Base-by-base conservation (phyloP, 1,140 invertebrate genomes). In the Bradynema listronoti region DNA sequence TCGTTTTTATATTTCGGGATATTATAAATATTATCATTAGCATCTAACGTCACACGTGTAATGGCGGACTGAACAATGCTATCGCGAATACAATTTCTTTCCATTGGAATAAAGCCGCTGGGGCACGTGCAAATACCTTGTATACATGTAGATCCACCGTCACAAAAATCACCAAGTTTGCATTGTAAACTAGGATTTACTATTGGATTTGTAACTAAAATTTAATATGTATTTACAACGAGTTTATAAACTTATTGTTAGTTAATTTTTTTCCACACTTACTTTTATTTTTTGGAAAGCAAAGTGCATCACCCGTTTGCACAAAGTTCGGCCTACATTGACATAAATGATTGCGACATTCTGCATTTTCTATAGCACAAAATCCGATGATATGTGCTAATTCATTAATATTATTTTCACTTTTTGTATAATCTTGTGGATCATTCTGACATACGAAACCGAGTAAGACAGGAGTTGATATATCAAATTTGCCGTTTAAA, bases 191-290 rank as follows among this genome's bases (percentile, higher is more conserved):
- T 58, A 1, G 67, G 69, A 19, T 42, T 22, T 14, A 69, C 42
- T 27, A 69, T 59, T 42, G 29, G 68, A 46, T 68, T 68, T n/a
- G 66, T 54, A 45, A 68, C 66, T 68, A 36, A 39, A 66, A 57
- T 4, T 4, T 11, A 22, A 9, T 22, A 34, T 6, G 42, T 43
- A 22, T 4, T 4, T 9, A 22, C 19, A 43, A 27, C 3, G 3
- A 9, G 9, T 22, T 22, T 43, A 32, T 6, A 36, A n/a, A n/a
- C 0, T 53, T 2, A 27, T 33, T 27, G 39, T 33, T 11, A 1
- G 42, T 52, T 11, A 7, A 22, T 50, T 22, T 51, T 68, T 63
- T 27, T 5, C 22, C 24, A n/a, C 14, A 39, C 43, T 55, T 29
- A 68, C 66, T 69, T 59, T 68, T 69, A 29, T 36, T 46, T n/a